A percentile compares a stretch with the other conserved stretches of the same genome.
Conservation (phyloP, 1,140 invertebrate genomes). For the Drosophila funebris region DNA sequence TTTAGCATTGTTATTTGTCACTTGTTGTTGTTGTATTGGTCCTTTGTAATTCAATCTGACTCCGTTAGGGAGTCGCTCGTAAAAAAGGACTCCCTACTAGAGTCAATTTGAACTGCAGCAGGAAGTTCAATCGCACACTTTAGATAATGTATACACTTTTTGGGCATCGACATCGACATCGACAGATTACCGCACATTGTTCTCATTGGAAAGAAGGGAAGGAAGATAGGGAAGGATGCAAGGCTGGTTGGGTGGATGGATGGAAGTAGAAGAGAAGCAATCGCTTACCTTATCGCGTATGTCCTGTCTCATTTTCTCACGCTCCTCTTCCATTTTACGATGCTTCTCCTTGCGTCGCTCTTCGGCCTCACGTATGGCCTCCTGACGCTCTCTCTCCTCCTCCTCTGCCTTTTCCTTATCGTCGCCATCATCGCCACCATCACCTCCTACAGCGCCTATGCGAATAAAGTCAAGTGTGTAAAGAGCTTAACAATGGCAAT, state of each 20-base stretch:
- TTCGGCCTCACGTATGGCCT: conserved; percentile 96
- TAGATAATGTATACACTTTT: conserved; percentile 18
- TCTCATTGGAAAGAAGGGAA: not conserved
- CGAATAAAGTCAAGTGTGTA: conserved; percentile 21
- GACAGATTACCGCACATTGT: conserved; percentile 13
- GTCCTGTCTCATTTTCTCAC: conserved; percentile 98
- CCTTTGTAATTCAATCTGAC: conserved; percentile 92
- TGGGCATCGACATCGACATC: too few species aligned
- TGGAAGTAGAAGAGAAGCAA: not conserved
- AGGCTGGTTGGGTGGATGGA: not conserved
- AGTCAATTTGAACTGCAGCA: conserved; percentile 96
- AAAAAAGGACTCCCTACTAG: conserved; percentile 97
- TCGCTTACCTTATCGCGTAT: conserved; percentile 96
- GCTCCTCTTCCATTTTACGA: conserved; percentile 98
- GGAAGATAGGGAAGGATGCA: not conserved
- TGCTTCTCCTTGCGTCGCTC: conserved; percentile 98
- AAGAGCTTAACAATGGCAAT: conserved; percentile 8
- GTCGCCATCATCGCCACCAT: conserved; percentile 93
- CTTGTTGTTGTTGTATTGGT: conserved; percentile 43
- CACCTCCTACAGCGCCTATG: conserved; percentile 94
- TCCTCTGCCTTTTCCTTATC: conserved; percentile 98
- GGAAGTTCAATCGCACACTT: conserved; percentile 84
- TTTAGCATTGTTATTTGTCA: conserved; percentile 32
- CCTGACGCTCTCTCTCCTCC: conserved; percentile 96
- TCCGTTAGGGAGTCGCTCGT: conserved; percentile 96